These are phyloP conservation scores for Phymatocera aterrima DNA, from an alignment of 2,888 invertebrate genomes.

Conservation along the genomic window DNA sequence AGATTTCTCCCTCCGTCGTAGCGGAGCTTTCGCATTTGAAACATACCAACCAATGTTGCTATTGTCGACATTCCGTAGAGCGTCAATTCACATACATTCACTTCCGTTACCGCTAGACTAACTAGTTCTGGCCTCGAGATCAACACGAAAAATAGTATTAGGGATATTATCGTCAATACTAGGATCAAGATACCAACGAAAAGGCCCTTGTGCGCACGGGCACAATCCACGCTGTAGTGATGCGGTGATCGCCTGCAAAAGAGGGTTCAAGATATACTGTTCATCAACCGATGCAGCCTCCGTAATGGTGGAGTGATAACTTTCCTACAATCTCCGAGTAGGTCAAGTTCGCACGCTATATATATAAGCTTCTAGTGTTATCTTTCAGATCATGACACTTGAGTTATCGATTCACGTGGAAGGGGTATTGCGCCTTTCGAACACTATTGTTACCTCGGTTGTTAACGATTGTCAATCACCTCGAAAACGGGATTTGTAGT, in stretches of 20 bases:
- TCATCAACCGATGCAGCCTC: not conserved
- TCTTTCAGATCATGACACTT: not conserved
- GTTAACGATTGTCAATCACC: no score
- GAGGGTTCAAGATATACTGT: not conserved
- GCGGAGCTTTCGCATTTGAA: conserved; percentile 89
- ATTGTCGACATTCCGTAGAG: conserved; percentile 91
- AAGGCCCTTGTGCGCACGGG: conserved; percentile 93
- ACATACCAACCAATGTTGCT: conserved; percentile 92
- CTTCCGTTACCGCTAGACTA: conserved; percentile 90
- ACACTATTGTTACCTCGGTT: no score
- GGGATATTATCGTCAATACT: conserved; percentile 92
- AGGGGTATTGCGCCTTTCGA: no score
- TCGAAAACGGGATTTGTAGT: no score
- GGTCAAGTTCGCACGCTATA: no score
- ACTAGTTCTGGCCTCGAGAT: conserved; percentile 88
- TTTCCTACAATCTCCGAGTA: no score
- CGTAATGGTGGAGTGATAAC: no score
- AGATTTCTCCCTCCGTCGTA: conserved; percentile 90
- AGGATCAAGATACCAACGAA: conserved; percentile 93
- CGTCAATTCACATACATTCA: conserved; percentile 91
- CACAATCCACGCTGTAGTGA: conserved; percentile 95
- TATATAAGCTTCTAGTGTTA: no score
- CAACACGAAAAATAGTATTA: conserved; percentile 93
- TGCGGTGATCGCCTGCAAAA: conserved; percentile 88
- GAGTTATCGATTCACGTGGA: no score